These are phyloP conservation scores for Sisor rabdophorus DNA, from an alignment of 2,113 vertebrate genomes.

Conservation along the genomic window DNA sequence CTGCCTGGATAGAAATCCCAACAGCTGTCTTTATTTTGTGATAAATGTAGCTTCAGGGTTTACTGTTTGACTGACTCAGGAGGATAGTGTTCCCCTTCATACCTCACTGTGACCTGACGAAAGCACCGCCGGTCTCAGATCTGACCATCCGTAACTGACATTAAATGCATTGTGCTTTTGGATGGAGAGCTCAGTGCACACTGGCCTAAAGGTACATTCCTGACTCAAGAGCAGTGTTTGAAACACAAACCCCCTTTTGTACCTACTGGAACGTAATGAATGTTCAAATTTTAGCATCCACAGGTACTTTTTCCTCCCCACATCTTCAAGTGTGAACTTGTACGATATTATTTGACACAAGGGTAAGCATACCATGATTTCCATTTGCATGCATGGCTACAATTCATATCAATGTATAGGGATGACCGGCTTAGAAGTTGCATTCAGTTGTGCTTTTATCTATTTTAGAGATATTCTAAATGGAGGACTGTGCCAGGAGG, in stretches of 20 bases:
- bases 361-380: slow-evolving; percentile 29
- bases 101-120: slow-evolving; percentile 82
- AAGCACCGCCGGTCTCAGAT: slow-evolving; percentile 67
- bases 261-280: slow-evolving; percentile 51
- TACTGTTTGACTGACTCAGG: slow-evolving; percentile 71
- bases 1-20: neutral
- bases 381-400: slow-evolving; percentile 18
- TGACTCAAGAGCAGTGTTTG: slow-evolving; percentile 69
- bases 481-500: slow-evolving; percentile 26
- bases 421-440: slow-evolving; percentile 10
- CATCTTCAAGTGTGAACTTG: slow-evolving; percentile 76
- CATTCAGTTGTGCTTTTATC: slow-evolving; percentile 24
- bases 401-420: slow-evolving; percentile 27
- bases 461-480: slow-evolving; percentile 24
- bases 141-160: slow-evolving; percentile 82
- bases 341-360: slow-evolving; percentile 71
- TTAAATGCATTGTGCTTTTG: slow-evolving; percentile 78
- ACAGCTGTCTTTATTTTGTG: slow-evolving; percentile 52
- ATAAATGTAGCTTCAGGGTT: slow-evolving; percentile 68
- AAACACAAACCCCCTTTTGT: slow-evolving; percentile 76
- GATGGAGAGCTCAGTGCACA: slow-evolving; percentile 64
- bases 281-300: slow-evolving; percentile 65
- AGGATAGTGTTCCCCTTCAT: slow-evolving; percentile 83
- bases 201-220: slow-evolving; percentile 86
- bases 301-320: slow-evolving; percentile 57